Evolutionary conservation across 2,888 invertebrate species (phyloP), one percentile per base, ranked within the genome.

Genomic region (Habroteleia sp.): DNA sequence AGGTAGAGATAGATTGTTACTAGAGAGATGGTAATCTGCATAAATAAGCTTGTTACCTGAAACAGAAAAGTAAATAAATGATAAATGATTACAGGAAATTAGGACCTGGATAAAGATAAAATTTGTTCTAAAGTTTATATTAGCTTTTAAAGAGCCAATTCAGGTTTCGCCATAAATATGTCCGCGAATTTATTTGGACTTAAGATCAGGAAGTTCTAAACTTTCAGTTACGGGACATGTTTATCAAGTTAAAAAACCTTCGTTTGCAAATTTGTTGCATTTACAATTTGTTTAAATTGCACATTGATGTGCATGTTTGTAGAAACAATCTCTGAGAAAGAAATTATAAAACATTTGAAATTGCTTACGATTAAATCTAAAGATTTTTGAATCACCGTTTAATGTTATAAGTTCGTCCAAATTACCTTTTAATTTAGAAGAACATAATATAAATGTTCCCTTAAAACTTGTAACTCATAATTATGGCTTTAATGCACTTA

Each of bases 171-270:
- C 48, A 48, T 48, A 46, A 48, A 48, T 46, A 48, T 62, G 5
- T 41, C 31, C 23, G 33, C 50, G 33, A 41, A 13, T 31, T 41
- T 41, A 63, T 41, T 41, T 63, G 16, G 29, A 41, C 20, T 33
- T 25, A 42, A 63, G 63, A 50, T 52, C 50, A 42, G 31, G 37
- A 35, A 60, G 60, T 60, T 60, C 44, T 14, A 27, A 60, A 48
- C 39, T 58, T 46, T 37, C 16, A 35, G 13, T 7, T 16, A 8
- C 35, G 3, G 27, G 37, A 31, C 27, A 3, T 8, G 35, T 31
- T 41, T 48, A 50, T 63, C 41, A 25, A 33, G 3, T 1, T 35
- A 7, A 37, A 33, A 16, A 63, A 37, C 46, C 33, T 33, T 29
- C 13, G n/a, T 2, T 5, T 2, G 39, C 17, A 20, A 29, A 33